Evolutionary conservation across 2,888 invertebrate genomes (phyloP).

Genomic region (Drosophila paranaensis): DNA sequence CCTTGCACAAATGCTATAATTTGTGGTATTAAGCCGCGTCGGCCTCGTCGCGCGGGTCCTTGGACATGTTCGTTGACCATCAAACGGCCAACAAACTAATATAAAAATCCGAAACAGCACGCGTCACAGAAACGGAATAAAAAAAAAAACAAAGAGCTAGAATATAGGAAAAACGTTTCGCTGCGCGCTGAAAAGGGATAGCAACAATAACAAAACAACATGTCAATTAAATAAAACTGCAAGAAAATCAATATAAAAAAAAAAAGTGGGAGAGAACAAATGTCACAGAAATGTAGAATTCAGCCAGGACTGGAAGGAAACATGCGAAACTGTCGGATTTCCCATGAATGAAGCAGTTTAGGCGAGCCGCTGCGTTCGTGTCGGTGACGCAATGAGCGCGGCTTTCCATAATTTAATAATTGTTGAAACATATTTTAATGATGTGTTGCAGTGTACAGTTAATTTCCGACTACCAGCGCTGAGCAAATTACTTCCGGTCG

Average conservation of each 20-base stretch:
- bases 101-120: constrained; percentile 49
- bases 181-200: constrained; percentile 50
- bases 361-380: background rate
- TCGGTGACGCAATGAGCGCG: constrained; percentile 56
- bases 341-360: constrained; percentile 61
- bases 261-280: constrained; percentile 9
- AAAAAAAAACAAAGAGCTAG: background rate
- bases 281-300: constrained; percentile 33
- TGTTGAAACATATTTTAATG: constrained; percentile 67
- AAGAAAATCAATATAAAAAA: constrained; percentile 72
- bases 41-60: constrained; percentile 62
- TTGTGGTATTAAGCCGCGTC: constrained; percentile 33
- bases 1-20: constrained; percentile 63
- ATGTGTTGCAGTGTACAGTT: constrained; percentile 46
- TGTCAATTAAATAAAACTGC: constrained; percentile 79
- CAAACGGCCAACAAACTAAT: constrained; percentile 41
- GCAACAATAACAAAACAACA: constrained; percentile 80
- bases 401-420: constrained; percentile 68
- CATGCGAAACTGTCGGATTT: constrained; percentile 57
- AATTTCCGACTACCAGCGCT: constrained; percentile 51
- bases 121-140: constrained; percentile 21
- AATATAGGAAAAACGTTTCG: background rate
- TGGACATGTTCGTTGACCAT: constrained; percentile 82
- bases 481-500: constrained; percentile 67
- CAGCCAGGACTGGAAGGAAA: constrained; percentile 35